Evolutionary conservation across 2,797 vertebrate species (phyloP).

Genomic region (Lepidocolaptes lacrymiger): DNA sequence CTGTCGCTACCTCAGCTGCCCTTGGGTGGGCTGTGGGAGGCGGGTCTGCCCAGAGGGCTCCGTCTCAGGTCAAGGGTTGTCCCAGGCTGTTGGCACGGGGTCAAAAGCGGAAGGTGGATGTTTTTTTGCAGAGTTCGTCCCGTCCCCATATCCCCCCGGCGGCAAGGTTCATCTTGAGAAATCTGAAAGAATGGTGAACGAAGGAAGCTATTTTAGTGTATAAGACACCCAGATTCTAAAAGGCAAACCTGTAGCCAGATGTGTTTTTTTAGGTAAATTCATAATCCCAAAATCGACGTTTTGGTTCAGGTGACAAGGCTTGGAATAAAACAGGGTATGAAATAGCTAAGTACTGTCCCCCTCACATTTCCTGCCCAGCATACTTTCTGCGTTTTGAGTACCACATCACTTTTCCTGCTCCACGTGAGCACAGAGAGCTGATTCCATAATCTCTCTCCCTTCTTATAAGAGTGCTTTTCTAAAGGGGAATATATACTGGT

Average conservation of each 20-base stretch:
- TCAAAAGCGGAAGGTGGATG: not conserved
- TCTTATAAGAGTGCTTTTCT: not conserved
- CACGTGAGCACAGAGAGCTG: accelerated
- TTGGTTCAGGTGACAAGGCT: not conserved
- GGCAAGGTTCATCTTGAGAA: not conserved
- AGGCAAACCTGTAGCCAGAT: not conserved
- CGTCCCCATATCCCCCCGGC: accelerated
- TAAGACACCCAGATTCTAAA: not conserved
- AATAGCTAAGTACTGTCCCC: not conserved
- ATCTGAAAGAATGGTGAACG: not conserved
- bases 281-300: not conserved
- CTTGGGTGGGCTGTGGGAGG: not conserved
- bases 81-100: not conserved
- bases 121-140: not conserved
- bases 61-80: not conserved
- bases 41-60: not conserved
- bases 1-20: not conserved
- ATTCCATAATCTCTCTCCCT: not conserved
- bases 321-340: not conserved
- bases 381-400: not conserved
- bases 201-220: not conserved
- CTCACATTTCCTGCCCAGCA: not conserved
- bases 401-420: not conserved
- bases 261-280: not conserved
- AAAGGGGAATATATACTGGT: not conserved